phyloP scores from a whole-genome alignment of 2,888 invertebrate species.

The Empis livida region DNA sequence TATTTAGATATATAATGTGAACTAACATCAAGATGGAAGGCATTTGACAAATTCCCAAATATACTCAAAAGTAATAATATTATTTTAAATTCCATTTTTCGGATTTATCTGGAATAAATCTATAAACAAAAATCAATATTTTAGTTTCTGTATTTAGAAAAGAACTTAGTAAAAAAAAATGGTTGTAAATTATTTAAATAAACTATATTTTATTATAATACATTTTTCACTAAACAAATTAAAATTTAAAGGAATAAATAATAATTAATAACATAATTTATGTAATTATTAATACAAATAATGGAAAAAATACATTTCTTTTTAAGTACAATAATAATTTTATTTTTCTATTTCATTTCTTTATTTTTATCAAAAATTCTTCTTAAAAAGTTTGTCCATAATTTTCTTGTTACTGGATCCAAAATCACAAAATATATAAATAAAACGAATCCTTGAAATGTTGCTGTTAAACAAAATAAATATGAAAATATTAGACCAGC shows the following conservation, averaged over 20 bases:
- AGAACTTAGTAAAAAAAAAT: neutral
- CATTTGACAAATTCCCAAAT: neutral
- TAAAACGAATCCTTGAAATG: constrained; percentile 47
- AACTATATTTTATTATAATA: too few species aligned
- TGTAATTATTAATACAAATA: too few species aligned
- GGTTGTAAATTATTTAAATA: too few species aligned
- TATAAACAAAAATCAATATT: neutral
- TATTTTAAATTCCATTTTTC: neutral
- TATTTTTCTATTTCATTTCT: too few species aligned
- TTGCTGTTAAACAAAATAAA: constrained; percentile 48
- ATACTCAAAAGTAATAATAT: neutral
- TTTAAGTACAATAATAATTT: too few species aligned
- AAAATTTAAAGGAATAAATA: too few species aligned
- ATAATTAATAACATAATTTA: too few species aligned
- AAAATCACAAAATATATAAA: constrained; percentile 47
- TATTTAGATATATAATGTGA: neutral
- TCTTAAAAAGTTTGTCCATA: constrained; percentile 35
- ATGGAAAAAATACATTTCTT: too few species aligned
- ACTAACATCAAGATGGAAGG: neutral
- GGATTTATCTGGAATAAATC: neutral
- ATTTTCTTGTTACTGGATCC: constrained; percentile 40
- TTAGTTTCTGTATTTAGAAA: too few species aligned
- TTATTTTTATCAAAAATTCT: neutral
- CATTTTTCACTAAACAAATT: too few species aligned
- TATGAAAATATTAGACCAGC: constrained; percentile 43